phyloP scores from a whole-genome alignment of 2,113 vertebrate species.

The Diadophis punctatus region DNA sequence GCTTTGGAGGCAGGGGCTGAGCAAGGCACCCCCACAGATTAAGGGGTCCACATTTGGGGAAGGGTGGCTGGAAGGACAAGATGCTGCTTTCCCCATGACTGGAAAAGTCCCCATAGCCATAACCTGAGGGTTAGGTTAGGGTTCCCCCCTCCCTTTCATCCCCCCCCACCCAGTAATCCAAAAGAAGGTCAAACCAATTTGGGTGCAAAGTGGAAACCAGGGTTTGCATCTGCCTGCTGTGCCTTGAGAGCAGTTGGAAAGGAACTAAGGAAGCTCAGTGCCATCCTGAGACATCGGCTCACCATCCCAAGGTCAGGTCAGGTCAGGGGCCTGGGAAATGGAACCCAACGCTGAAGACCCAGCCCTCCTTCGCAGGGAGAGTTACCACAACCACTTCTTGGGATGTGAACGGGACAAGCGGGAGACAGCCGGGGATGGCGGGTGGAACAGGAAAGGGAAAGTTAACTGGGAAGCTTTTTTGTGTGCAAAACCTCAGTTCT shows the following conservation, averaged over 20 bases:
- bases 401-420: not conserved
- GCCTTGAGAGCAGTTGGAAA: not conserved
- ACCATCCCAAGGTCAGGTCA: not conserved
- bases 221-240: rapidly evolving
- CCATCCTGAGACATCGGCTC: not conserved
- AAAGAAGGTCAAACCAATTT: not conserved
- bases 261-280: not conserved
- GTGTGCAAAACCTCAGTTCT: not conserved
- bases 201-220: not conserved
- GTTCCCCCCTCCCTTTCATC: not conserved
- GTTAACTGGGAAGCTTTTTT: not conserved
- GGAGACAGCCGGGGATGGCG: too few relatives aligned
- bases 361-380: not conserved
- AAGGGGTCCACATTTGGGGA: not conserved
- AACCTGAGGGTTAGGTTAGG: not conserved
- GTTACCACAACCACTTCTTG: not conserved
- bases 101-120: not conserved
- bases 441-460: too few relatives aligned
- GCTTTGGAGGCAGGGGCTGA: not conserved
- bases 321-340: not conserved
- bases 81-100: not conserved
- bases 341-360: not conserved
- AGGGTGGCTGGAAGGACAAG: not conserved
- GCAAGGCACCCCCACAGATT: not conserved
- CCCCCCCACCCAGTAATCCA: not conserved